Evolutionary conservation across 2,797 vertebrate genomes (phyloP).

Genomic region (Amniataba percoides): DNA sequence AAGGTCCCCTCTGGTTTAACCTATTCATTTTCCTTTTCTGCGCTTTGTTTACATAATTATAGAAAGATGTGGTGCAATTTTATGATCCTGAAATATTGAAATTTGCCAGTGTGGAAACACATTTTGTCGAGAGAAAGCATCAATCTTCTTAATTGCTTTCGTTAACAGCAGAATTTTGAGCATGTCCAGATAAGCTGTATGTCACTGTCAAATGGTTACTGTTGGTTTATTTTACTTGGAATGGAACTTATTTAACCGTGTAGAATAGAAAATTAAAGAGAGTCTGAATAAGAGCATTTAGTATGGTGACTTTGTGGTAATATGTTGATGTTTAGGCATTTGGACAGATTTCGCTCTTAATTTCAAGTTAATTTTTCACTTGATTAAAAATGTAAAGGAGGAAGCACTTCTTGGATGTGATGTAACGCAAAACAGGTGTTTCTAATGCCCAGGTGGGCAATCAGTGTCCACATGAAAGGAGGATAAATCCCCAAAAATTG

Average conservation of each 20-base stretch:
- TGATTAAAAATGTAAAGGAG: neutral
- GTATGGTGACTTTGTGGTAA: neutral
- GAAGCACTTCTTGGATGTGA: neutral
- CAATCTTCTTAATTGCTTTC: conserved; percentile 3
- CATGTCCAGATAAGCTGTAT: neutral
- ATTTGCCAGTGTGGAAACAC: neutral
- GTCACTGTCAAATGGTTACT: no score
- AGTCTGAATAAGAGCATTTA: neutral
- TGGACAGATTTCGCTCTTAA: neutral
- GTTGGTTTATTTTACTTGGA: no score
- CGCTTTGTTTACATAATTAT: conserved; percentile 13
- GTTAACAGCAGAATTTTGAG: neutral
- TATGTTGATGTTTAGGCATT: neutral
- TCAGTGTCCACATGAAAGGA: neutral
- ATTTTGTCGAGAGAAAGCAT: neutral
- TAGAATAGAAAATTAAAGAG: neutral
- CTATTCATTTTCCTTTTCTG: neutral
- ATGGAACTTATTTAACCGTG: neutral
- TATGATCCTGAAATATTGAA: conserved; percentile 4
- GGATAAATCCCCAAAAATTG: neutral
- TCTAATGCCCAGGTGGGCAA: neutral
- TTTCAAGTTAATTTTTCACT: neutral
- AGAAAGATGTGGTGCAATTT: neutral
- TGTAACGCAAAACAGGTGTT: neutral
- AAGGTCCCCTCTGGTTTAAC: conserved; percentile 3